Conservation (phyloP, 37 sponge, comb jelly and placozoan species). For the Tethya wilhelma region DNA sequence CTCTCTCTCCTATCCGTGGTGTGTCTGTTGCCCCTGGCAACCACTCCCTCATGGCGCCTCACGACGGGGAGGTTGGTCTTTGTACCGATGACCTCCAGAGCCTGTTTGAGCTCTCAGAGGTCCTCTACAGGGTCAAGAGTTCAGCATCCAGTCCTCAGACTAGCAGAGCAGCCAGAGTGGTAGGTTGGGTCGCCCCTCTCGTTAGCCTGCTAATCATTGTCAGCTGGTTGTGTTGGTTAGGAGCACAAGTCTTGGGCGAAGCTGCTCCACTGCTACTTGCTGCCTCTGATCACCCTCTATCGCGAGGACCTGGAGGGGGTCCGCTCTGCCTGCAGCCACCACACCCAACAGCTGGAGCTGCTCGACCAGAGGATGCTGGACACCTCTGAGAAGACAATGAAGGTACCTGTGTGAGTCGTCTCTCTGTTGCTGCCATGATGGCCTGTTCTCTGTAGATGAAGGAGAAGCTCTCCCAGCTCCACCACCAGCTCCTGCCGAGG, state of each 20-base stretch:
- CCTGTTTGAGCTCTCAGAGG: constrained; percentile 21
- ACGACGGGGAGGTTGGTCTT: background rate
- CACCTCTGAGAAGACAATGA: no score
- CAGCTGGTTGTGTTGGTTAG: no score
- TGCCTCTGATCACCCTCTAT: constrained; percentile 3
- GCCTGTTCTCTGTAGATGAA: background rate
- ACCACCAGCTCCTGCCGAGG: background rate
- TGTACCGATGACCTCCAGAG: constrained; percentile 20
- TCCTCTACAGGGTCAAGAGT: background rate
- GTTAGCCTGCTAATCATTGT: no score
- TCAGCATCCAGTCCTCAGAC: background rate
- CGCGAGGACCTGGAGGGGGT: background rate
- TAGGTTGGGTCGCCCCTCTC: no score
- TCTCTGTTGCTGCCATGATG: no score
- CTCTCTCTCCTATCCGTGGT: background rate
- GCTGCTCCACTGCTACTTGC: constrained; percentile 14
- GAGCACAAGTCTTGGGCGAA: no score
- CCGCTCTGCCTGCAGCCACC: background rate
- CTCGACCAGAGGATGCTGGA: background rate
- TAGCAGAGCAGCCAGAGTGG: no score
- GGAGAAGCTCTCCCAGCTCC: background rate
- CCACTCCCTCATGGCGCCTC: constrained; percentile 24
- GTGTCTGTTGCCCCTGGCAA: background rate
- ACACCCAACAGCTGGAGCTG: background rate
- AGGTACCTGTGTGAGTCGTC: no score